Percentiles rank a stretch among this genome's conserved stretches.
phyloP scores from a whole-genome alignment of 2,113 vertebrate species.

The Antennarius striatus region DNA sequence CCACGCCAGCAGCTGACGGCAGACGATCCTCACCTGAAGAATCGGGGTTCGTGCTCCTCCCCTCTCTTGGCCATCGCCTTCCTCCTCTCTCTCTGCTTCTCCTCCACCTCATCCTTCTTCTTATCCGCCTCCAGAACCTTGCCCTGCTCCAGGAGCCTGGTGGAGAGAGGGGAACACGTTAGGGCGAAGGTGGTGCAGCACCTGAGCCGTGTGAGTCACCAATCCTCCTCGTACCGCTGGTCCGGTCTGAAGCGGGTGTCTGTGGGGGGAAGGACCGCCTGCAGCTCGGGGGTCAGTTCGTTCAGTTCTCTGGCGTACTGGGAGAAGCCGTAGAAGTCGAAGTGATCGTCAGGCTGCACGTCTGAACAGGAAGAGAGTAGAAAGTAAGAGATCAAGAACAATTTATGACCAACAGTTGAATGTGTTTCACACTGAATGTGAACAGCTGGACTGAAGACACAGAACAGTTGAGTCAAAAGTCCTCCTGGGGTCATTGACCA shows the following conservation, averaged over 20 bases:
- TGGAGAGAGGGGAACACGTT: background rate
- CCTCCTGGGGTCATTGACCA: too few species aligned
- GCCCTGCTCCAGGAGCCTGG: slow-evolving; percentile 89
- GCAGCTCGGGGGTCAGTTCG: slow-evolving; percentile 84
- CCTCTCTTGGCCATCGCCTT: slow-evolving; percentile 88
- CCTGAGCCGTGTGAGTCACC: too few species aligned
- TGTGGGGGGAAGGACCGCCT: slow-evolving; percentile 82
- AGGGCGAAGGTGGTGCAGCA: background rate
- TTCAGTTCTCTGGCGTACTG: slow-evolving; percentile 90
- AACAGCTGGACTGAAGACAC: too few species aligned
- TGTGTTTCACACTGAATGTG: too few species aligned
- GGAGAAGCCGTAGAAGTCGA: slow-evolving; percentile 88
- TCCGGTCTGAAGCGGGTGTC: slow-evolving; percentile 90
- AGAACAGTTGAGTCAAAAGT: too few species aligned
- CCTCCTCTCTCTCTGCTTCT: slow-evolving; percentile 87
- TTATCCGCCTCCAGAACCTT: slow-evolving; percentile 85
- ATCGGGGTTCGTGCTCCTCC: slow-evolving; percentile 85
- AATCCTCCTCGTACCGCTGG: slow-evolving; percentile 81
- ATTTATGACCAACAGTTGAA: too few species aligned
- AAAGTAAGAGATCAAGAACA: background rate
- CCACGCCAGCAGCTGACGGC: background rate
- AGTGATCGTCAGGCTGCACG: slow-evolving; percentile 84
- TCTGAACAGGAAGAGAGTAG: slow-evolving; percentile 69
- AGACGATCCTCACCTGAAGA: slow-evolving; percentile 84
- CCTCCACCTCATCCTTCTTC: slow-evolving; percentile 89